These are phyloP conservation scores for Harpagus bidentatus DNA, from an alignment of 2,113 vertebrate genomes.

Conservation along the genomic window DNA sequence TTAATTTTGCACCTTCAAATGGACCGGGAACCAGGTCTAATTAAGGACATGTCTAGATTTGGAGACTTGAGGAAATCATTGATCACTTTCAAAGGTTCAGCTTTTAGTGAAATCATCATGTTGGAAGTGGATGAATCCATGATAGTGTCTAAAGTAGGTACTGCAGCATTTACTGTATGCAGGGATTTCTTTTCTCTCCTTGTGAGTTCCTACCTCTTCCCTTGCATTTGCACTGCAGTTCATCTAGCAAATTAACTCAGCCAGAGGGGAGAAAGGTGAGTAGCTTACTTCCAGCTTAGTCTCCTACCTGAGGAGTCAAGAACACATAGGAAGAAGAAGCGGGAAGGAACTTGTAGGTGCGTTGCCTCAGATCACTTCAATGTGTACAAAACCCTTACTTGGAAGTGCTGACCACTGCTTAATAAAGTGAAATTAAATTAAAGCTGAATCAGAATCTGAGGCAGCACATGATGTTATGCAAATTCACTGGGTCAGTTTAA, in stretches of 20 bases:
- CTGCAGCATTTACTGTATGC: background rate
- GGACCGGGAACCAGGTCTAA: background rate
- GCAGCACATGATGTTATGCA: background rate
- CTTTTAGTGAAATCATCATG: background rate
- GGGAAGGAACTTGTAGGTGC: background rate
- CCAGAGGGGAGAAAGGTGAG: background rate
- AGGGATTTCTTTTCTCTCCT: background rate
- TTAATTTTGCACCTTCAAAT: background rate
- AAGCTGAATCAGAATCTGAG: background rate
- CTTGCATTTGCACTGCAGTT: background rate
- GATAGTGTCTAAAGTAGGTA: background rate
- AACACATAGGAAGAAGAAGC: background rate
- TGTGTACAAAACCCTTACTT: background rate
- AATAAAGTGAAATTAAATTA: background rate
- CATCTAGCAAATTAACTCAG: background rate
- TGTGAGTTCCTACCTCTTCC: background rate
- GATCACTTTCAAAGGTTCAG: background rate
- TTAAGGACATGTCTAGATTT: background rate
- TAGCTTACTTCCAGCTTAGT: background rate
- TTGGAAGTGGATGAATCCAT: background rate
- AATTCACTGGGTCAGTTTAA: conserved; percentile 3
- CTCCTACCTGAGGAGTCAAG: background rate
- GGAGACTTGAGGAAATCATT: background rate
- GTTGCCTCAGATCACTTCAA: background rate
- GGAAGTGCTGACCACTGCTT: background rate